Base-by-base conservation (phyloP, 1,140 invertebrate species). In the Delia radicum region DNA sequence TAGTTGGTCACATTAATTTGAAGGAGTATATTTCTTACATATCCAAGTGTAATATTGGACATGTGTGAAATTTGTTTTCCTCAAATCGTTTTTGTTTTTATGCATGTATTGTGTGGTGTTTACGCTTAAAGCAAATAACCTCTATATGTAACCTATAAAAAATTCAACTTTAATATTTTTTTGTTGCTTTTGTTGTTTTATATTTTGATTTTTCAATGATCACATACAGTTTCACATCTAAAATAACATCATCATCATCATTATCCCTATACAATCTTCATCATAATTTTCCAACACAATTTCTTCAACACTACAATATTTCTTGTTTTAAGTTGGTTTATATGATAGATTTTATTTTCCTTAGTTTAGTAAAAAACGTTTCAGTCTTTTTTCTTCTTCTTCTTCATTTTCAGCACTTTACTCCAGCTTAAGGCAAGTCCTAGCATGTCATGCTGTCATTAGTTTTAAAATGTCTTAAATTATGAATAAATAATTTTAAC, bases 371-470 rank as follows among this genome's bases (percentile, higher is more conserved):
- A n/a, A n/a, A n/a, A n/a, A n/a, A n/a, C n/a, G n/a, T n/a, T n/a
- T n/a, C n/a, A n/a, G n/a, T 3, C 12, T 63, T 15, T 27, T 61
- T 63, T 27, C 2, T 15, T 27, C 4, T 7, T 27, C 24, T 63
- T 27, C 27, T 28, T 10, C 26, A 63, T 63, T 27, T 63, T 67
- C 63, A 67, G 8, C n/a, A 48, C 46, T 18, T 48, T 18, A n/a
- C 6, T 48, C 46, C 2, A 67, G 28, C 63, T 31, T 31, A 18
- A 67, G 29, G 63, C 63, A n/a, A n/a, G 63, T 67, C 63, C 63
- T 67, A 31, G 28, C 63, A 67, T 67, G 63, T 31, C 63, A 67
- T 31, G 18, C 33, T 67, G 63, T 67, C 63, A 67, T 67, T 67
- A 67, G 15, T 67, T 67, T 67, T 2, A 67, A 67, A 67, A 67